Base-by-base conservation (phyloP, 2,113 vertebrate species). In the Amblyopsis rosae region DNA sequence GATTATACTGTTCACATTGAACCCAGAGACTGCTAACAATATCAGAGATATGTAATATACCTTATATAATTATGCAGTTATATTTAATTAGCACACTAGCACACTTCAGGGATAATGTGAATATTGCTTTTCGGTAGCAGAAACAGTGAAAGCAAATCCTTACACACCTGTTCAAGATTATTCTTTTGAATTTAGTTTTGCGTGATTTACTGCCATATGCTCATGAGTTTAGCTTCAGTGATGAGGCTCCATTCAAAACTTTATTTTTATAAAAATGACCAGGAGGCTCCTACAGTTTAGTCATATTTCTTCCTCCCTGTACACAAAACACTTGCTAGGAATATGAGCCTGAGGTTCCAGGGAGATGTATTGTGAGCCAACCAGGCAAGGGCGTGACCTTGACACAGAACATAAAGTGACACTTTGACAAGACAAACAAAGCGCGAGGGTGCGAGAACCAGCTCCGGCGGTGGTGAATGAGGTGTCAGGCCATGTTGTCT, bases 341-440 rank as follows among this genome's bases (percentile, higher is more conserved):
- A 55, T 66, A 57, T 50, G 48, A 80, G 67, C 58, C 48, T 46
- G 54, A 19, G 82, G 65, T 84, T 78, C 69, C 72, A 47, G 15
- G 54, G 79, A 59, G 76, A 85, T 63, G 47, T 66, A 81, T 62
- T 77, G 70, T 56, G 33, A 54, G 75, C 77, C 79, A 79, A 84
- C 78, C 71, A 76, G 77, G 49, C 75, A 62, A 75, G 65, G 12
- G 84, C 69, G 59, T 83, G 86, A 89, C 88, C 87, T 89, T 84
- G 87, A 82, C 70, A 55, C 63, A 4, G 71, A 78, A 77, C 73
- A 86, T 75, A 80, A 62, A 86, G 75, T 84, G 76, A 77, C 79
- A 83, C 81, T 83, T 77, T 87, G 87, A 89, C 88, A 84, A 76
- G 81, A 71, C 87, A 88, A 86, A 88, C 83, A 87, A 85, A 82